Conservation (phyloP, 2,113 vertebrate genomes). For the Fregetta grallaria region DNA sequence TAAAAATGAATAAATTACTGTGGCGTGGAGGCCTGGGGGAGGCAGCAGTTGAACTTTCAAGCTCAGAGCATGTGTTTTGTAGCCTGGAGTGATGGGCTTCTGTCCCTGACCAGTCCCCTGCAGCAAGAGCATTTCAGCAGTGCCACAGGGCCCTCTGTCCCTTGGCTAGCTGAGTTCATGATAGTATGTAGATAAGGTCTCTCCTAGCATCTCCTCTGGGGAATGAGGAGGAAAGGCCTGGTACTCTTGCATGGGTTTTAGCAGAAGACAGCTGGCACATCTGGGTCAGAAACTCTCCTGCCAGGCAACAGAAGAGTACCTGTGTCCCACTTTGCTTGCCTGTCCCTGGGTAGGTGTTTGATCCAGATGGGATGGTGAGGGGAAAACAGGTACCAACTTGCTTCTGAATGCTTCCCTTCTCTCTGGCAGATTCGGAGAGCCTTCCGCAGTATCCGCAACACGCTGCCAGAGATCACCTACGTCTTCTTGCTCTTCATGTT, state of each 20-base stretch:
- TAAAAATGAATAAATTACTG: not conserved
- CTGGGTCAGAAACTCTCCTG: not conserved
- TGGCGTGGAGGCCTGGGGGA: not conserved
- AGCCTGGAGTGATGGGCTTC: not conserved
- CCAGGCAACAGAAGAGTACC: not conserved
- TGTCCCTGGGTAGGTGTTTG: not conserved
- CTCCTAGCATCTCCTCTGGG: not conserved
- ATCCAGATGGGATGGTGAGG: not conserved
- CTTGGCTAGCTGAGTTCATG: not conserved
- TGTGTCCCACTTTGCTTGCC: not conserved
- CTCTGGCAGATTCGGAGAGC: conserved; percentile 84
- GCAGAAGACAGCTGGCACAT: not conserved
- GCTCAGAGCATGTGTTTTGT: not conserved
- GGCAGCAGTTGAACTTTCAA: not conserved
- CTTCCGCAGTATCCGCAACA: conserved; percentile 89
- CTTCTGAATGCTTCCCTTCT: not conserved
- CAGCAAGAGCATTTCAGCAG: not conserved
- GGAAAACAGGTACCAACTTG: accelerated
- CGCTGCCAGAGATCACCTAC: conserved; percentile 86
- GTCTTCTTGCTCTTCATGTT: conserved; percentile 94
- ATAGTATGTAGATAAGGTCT: accelerated
- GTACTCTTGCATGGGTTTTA: not conserved
- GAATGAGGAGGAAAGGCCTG: not conserved
- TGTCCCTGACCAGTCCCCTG: not conserved
- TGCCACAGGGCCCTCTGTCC: not conserved